Base-by-base conservation (phyloP, 2,888 invertebrate species). In the Ommatoiulus sabulosus region DNA sequence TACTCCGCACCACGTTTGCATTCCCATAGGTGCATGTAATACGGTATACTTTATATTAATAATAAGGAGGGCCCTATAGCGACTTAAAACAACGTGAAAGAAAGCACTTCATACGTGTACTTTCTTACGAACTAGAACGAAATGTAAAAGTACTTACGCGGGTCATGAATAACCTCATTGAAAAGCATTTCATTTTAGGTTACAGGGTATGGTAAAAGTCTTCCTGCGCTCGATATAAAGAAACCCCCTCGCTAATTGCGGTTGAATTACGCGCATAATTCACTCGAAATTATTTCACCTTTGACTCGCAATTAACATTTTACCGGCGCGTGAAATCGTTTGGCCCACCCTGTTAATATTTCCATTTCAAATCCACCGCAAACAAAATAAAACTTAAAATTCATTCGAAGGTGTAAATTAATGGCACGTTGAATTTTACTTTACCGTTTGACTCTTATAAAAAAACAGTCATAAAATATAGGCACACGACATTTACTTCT, bases 1-100 rank as follows among this genome's bases (percentile, higher is more conserved):
- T 72, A 72, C 72, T 72, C 24, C 72, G 72, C 24, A 20, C 24
- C 20, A 24, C 72, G 72, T 72, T 72, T 72, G 24, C 72, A 72
- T 72, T 72, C 72, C 72, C 72, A 72, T 72, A 72, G 72, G 72
- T 72, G 72, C 24, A 5, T 24, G n/a, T 24, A 24, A n/a, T 72
- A 24, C 24, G 10, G 24, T 72, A 72, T 72, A 72, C 24, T 20
- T 72, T 72, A 24, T 72, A 72, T 72, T 72, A 72, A 72, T 72
- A 24, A 72, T 72, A 72, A 72, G 63, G 17, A 20, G 63, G 63
- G 63, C 17, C n/a, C n/a, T 17, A n/a, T 63, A 63, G 63, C 63
- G n/a, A 63, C 63, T 63, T 63, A 63, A 35, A 63, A 63, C 63
- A 63, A 63, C 63, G 63, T 63, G 63, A n/a, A 20, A 63, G 63